Percentiles rank a stretch among this genome's conserved stretches.
Evolutionary conservation across 2,113 vertebrate genomes (phyloP).

Genomic region (Macquaria ambigua): DNA sequence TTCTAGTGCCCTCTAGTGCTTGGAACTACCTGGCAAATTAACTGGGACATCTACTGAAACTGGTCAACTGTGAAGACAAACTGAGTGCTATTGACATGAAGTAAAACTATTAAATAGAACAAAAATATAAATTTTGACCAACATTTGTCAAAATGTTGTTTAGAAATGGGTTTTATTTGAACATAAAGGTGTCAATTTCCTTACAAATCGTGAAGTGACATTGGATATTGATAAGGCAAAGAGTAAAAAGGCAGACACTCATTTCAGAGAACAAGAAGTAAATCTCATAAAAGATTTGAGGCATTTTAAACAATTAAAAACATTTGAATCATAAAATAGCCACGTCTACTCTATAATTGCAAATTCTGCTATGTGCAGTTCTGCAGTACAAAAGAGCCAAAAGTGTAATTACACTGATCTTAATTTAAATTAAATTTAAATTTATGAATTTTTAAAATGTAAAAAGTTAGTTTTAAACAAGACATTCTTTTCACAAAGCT

Average conservation of each 20-base stretch:
- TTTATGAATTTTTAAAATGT: too few relatives aligned
- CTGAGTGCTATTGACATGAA: neutral
- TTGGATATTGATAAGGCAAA: neutral
- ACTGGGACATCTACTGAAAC: conserved; percentile 33
- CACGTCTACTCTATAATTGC: neutral
- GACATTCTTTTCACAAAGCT: conserved; percentile 15
- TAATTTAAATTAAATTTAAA: neutral
- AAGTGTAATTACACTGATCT: neutral
- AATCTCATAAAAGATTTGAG: neutral
- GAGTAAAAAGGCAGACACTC: neutral
- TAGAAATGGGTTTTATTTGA: neutral
- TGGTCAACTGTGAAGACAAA: conserved; percentile 32
- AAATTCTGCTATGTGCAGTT: neutral
- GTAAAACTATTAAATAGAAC: neutral
- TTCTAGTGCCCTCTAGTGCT: conserved; percentile 86
- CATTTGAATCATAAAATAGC: neutral
- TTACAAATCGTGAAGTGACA: neutral
- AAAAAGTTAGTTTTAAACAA: conserved; percentile 7
- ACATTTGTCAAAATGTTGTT: neutral
- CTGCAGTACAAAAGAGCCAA: neutral
- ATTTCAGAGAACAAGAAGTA: conserved; percentile 1
- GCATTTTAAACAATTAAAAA: conserved; percentile 2
- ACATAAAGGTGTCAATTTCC: neutral
- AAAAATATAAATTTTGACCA: neutral
- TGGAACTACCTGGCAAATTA: conserved; percentile 22